Evolutionary conservation across 2,888 invertebrate species (phyloP).

Genomic region (Trissolcus brochymenae): DNA sequence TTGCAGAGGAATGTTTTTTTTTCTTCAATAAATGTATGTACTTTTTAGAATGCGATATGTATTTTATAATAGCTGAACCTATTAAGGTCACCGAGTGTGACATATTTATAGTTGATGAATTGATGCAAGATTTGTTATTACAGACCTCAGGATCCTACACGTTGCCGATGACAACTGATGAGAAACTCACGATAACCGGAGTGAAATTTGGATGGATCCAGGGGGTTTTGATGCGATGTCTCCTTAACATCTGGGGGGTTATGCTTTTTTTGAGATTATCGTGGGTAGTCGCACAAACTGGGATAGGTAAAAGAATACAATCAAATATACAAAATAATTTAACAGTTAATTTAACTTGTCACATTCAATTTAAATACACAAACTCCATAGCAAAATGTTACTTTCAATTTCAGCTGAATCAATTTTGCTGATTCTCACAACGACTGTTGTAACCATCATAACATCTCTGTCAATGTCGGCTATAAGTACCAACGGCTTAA

Average conservation of each 20-base stretch:
- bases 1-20: too few relatives aligned
- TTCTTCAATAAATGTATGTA: too few relatives aligned
- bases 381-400: too few relatives aligned
- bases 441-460: constrained; percentile 90
- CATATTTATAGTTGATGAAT: too few relatives aligned
- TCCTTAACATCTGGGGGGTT: constrained; percentile 99
- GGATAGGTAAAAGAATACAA: constrained; percentile 72
- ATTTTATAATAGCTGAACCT: too few relatives aligned
- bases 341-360: too few relatives aligned
- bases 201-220: constrained; percentile 93
- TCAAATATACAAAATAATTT: too few relatives aligned
- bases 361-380: too few relatives aligned
- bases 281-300: constrained; percentile 98
- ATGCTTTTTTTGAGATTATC: constrained; percentile 98
- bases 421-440: constrained; percentile 86
- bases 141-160: constrained; percentile 51
- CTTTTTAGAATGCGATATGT: too few relatives aligned
- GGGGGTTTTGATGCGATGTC: constrained; percentile 94
- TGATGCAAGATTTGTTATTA: neutral
- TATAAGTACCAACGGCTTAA: constrained; percentile 98
- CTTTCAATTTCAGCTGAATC: constrained; percentile 81
- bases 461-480: constrained; percentile 98
- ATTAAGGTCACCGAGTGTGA: too few relatives aligned
- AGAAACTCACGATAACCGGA: constrained; percentile 76
- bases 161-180: constrained; percentile 56